These are phyloP conservation scores for Scytalopus superciliaris DNA, from an alignment of 2,113 vertebrate genomes.

Conservation along the genomic window DNA sequence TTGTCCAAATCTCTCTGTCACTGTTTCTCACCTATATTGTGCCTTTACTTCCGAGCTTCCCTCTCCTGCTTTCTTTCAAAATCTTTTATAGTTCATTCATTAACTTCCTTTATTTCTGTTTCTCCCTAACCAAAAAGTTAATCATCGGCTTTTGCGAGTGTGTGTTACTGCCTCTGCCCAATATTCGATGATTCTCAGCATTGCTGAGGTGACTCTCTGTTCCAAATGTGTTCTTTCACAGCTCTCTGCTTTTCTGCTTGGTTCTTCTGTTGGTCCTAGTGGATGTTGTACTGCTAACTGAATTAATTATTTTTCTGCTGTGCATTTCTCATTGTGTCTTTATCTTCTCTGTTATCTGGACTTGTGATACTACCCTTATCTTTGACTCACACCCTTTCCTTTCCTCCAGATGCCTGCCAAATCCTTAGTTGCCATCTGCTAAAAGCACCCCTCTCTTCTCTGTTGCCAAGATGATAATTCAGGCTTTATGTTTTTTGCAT, in stretches of 20 bases:
- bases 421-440: slow-evolving; percentile 12
- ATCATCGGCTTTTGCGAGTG: neutral
- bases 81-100: neutral
- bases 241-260: neutral
- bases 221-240: neutral
- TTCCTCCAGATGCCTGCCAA: slow-evolving; percentile 40
- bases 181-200: neutral
- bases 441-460: neutral
- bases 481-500: neutral
- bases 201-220: neutral
- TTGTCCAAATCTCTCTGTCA: neutral
- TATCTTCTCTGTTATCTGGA: slow-evolving; percentile 25
- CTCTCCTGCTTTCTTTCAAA: neutral
- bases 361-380: neutral
- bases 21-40: neutral
- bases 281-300: neutral
- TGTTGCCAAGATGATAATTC: slow-evolving; percentile 19
- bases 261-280: neutral
- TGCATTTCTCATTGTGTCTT: neutral
- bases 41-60: neutral
- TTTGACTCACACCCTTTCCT: slow-evolving; percentile 15
- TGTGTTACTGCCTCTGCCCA: neutral
- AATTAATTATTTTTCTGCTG: neutral
- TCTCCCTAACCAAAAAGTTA: neutral
- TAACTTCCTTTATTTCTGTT: slow-evolving; percentile 20